These are phyloP conservation scores for Heliconius sara DNA, from an alignment of 2,888 invertebrate genomes.

Conservation along the genomic window DNA sequence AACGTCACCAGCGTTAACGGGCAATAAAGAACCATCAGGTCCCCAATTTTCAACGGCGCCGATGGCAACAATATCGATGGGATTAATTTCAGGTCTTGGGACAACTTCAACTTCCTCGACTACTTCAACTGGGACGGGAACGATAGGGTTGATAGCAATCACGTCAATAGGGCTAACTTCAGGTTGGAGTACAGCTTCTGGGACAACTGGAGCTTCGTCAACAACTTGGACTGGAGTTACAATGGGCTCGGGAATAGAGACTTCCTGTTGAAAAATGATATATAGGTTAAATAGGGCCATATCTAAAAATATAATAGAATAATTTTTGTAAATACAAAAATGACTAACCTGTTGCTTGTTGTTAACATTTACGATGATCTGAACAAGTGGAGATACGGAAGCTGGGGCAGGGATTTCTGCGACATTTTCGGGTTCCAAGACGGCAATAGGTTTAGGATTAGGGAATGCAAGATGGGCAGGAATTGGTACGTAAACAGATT, in stretches of 20 bases:
- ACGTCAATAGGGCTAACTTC: constrained; percentile 21
- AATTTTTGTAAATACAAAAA: not conserved
- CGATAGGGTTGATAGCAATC: constrained; percentile 1
- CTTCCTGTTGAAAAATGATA: not conserved
- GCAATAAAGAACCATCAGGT: constrained; percentile 16
- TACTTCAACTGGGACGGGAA: not conserved
- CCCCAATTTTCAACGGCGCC: constrained; percentile 25
- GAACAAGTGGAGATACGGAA: constrained; percentile 59
- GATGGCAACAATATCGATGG: constrained; percentile 48
- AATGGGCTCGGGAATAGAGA: not conserved
- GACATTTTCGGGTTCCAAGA: constrained; percentile 49
- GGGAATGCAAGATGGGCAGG: constrained; percentile 41
- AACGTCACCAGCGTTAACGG: constrained; percentile 25
- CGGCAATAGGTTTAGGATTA: constrained; percentile 42
- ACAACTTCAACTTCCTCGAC: not conserved
- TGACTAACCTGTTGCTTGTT: constrained; percentile 49
- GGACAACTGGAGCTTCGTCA: not conserved
- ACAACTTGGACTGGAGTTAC: constrained; percentile 5
- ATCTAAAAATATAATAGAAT: not conserved
- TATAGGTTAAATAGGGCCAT: not conserved
- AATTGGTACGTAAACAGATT: constrained; percentile 51
- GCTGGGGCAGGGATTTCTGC: constrained; percentile 37
- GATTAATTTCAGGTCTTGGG: constrained; percentile 28
- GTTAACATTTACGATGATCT: constrained; percentile 62
- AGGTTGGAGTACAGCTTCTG: constrained; percentile 3